These are phyloP conservation scores for Cactoblastis cactorum DNA, from an alignment of 2,888 invertebrate genomes.

Conservation along the genomic window DNA sequence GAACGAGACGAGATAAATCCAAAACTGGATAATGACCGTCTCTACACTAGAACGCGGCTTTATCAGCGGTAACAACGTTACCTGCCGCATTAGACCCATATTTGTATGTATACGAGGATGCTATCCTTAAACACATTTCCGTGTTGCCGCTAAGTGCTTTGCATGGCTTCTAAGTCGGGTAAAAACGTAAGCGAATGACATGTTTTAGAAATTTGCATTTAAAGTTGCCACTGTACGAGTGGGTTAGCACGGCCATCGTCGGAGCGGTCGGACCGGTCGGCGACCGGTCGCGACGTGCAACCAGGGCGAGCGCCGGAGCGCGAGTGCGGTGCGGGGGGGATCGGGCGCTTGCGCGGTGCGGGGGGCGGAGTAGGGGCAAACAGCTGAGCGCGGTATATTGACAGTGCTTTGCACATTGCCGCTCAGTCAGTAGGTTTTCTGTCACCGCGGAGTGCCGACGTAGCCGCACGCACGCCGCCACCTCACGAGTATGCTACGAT, in stretches of 20 bases:
- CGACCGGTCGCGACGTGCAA: slow-evolving; percentile 22
- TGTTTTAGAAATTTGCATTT: slow-evolving; percentile 34
- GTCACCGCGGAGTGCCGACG: slow-evolving; percentile 69
- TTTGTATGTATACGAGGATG: slow-evolving; percentile 16
- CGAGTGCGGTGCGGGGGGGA: slow-evolving; percentile 48
- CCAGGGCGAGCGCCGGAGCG: slow-evolving; percentile 24
- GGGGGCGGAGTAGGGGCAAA: slow-evolving; percentile 63
- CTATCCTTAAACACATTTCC: slow-evolving; percentile 21
- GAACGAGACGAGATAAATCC: slow-evolving; percentile 13
- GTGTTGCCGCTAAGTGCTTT: slow-evolving; percentile 17
- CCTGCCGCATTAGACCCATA: slow-evolving; percentile 20
- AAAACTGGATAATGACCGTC: slow-evolving; percentile 16
- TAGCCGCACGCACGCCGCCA: slow-evolving; percentile 52
- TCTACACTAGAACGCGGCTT: slow-evolving; percentile 17
- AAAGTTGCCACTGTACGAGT: slow-evolving; percentile 24
- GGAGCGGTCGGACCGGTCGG: slow-evolving; percentile 1
- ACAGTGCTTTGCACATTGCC: slow-evolving; percentile 75
- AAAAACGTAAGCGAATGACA: slow-evolving; percentile 15
- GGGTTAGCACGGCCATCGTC: slow-evolving; percentile 6
- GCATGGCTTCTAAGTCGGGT: slow-evolving; percentile 8
- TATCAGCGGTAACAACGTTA: slow-evolving; percentile 13
- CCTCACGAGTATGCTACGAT: slow-evolving; percentile 66
- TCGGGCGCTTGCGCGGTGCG: slow-evolving; percentile 54
- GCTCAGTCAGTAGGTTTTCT: slow-evolving; percentile 78
- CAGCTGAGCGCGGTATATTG: slow-evolving; percentile 82